Percentiles rank a stretch among this genome's conserved stretches.
Conservation (phyloP, 2,888 invertebrate genomes). For the Coleophora flavipennella region DNA sequence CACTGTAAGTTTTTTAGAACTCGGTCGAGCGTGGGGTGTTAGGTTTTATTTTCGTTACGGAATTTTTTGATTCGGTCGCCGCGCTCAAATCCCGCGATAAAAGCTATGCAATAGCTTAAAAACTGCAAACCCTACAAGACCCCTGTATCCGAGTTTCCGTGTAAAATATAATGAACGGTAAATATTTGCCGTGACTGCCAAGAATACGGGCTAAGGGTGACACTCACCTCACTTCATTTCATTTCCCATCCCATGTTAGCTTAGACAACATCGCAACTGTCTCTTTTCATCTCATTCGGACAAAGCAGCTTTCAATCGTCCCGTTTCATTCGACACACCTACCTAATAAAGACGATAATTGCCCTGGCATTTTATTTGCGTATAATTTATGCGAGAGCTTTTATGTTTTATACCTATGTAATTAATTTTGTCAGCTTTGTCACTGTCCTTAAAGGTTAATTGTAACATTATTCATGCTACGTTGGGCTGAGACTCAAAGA, state of each 20-base stretch:
- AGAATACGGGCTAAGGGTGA: slow-evolving; percentile 14
- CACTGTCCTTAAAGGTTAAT: slow-evolving; percentile 6
- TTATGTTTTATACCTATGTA: slow-evolving; percentile 3
- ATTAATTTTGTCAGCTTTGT: not conserved
- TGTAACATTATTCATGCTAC: not conserved
- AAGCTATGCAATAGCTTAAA: too few relatives aligned
- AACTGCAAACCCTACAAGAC: too few relatives aligned
- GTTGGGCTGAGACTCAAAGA: too few relatives aligned
- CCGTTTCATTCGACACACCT: not conserved
- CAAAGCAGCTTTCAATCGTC: not conserved
- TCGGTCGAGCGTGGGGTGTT: too few relatives aligned
- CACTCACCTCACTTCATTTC: slow-evolving; percentile 47
- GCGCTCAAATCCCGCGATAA: too few relatives aligned
- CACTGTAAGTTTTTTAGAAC: too few relatives aligned
- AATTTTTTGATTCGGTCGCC: too few relatives aligned
- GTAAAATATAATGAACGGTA: slow-evolving; percentile 47
- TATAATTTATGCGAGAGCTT: slow-evolving; percentile 28
- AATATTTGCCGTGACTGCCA: slow-evolving; percentile 39
- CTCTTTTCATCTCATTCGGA: slow-evolving; percentile 28
- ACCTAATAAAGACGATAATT: slow-evolving; percentile 25
- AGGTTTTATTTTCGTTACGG: too few relatives aligned
- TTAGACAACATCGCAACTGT: slow-evolving; percentile 39
- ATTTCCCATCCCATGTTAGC: slow-evolving; percentile 52
- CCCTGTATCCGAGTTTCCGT: slow-evolving; percentile 11
- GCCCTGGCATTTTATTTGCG: slow-evolving; percentile 36